phyloP scores from a whole-genome alignment of 2,113 vertebrate species.

The Sylvilagus bachmani region DNA sequence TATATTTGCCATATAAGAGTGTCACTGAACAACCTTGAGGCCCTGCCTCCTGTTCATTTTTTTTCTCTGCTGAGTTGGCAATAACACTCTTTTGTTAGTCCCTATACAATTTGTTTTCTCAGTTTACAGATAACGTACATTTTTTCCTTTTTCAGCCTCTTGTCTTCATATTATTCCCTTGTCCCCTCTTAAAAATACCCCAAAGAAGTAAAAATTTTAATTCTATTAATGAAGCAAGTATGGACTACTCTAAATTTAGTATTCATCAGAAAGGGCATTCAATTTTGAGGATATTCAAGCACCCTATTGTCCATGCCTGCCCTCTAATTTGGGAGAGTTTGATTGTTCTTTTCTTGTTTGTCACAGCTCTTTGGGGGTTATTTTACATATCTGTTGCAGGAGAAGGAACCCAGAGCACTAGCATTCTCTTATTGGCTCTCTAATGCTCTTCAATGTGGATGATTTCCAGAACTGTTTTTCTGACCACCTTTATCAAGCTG shows the following conservation, averaged over 20 bases:
- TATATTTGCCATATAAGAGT: constrained; percentile 22
- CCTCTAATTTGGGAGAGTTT: neutral
- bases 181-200: neutral
- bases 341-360: neutral
- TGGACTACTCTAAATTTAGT: constrained; percentile 11
- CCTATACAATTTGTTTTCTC: constrained; percentile 60
- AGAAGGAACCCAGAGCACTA: neutral
- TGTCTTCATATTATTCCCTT: neutral
- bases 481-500: neutral
- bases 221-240: neutral
- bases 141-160: constrained; percentile 25
- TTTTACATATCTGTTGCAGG: constrained; percentile 32
- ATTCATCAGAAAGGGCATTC: constrained; percentile 22
- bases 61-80: constrained; percentile 31
- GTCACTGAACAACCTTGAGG: constrained; percentile 20
- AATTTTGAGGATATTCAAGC: neutral
- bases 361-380: neutral
- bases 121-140: constrained; percentile 18
- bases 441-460: neutral
- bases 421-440: neutral
- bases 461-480: constrained; percentile 15
- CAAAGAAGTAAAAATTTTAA: neutral
- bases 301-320: neutral
- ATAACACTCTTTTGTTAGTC: constrained; percentile 43
- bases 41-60: constrained; percentile 27